A percentile compares a stretch with the other conserved stretches of the same genome.
Evolutionary conservation across 2,113 vertebrate genomes (phyloP).

Genomic region (Seriola aureovittata): DNA sequence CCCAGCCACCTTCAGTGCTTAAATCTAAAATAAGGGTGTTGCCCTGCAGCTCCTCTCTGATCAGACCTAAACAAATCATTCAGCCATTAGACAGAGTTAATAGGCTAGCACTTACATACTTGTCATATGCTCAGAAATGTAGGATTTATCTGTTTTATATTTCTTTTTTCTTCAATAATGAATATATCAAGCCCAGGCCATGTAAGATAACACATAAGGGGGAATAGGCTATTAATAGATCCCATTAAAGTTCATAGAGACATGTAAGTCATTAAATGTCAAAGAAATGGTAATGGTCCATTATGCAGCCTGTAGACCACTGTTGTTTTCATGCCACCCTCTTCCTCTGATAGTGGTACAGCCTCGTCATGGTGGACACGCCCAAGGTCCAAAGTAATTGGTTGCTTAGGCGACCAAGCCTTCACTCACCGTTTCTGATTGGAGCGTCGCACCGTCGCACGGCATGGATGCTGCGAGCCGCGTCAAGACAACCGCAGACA

Average conservation of each 20-base stretch:
- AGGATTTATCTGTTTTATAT: not conserved
- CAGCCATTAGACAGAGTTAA: not conserved
- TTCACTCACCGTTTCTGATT: constrained; percentile 70
- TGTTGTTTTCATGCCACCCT: constrained; percentile 28
- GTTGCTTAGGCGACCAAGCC: constrained; percentile 61
- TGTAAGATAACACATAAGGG: not conserved
- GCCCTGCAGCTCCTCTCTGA: constrained; percentile 22
- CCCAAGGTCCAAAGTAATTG: constrained; percentile 74
- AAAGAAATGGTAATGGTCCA: not conserved
- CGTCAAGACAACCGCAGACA: not conserved
- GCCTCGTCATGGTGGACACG: constrained; percentile 66
- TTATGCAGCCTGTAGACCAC: not conserved
- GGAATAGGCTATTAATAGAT: not conserved
- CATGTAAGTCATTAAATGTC: not conserved
- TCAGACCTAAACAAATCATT: not conserved
- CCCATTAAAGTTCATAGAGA: not conserved
- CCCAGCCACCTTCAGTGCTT: not conserved
- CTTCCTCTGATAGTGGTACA: constrained; percentile 67
- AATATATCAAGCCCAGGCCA: not conserved
- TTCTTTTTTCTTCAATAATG: not conserved
- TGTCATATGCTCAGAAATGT: not conserved
- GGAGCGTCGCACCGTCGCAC: constrained; percentile 56
- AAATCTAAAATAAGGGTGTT: constrained; percentile 6
- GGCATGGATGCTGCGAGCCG: constrained; percentile 70
- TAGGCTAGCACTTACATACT: not conserved